Evolutionary conservation across 2,888 invertebrate species (phyloP).

Genomic region (Calliopum simillimum): DNA sequence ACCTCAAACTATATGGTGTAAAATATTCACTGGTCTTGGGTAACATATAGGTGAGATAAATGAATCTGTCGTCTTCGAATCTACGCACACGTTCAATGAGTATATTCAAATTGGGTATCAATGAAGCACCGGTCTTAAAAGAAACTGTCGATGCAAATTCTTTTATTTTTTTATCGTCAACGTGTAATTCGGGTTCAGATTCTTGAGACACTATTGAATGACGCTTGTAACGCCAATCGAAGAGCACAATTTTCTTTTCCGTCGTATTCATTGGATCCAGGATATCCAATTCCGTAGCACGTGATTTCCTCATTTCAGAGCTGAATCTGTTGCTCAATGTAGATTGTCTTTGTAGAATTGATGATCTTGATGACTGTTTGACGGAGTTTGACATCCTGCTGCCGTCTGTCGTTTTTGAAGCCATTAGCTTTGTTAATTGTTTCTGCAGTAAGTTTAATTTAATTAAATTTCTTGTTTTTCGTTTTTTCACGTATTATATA

Average conservation of each 20-base stretch:
- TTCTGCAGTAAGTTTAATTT: too few species aligned
- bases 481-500: too few species aligned
- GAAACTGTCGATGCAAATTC: neutral
- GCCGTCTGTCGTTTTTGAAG: too few species aligned
- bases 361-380: neutral
- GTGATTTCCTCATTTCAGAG: conserved; percentile 37
- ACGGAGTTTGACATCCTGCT: too few species aligned
- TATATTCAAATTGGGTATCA: conserved; percentile 61
- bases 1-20: conserved; percentile 81
- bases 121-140: conserved; percentile 57
- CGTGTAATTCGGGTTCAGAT: neutral
- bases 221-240: neutral
- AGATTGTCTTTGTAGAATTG: neutral
- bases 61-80: conserved; percentile 73
- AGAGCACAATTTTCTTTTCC: too few species aligned
- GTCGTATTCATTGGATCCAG: conserved; percentile 27
- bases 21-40: conserved; percentile 79
- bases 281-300: conserved; percentile 41
- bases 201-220: neutral
- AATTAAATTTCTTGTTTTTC: too few species aligned
- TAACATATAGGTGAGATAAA: conserved; percentile 82
- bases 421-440: too few species aligned
- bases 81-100: conserved; percentile 68
- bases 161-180: neutral
- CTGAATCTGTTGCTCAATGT: conserved; percentile 30